Evolutionary conservation across 2,797 vertebrate species (phyloP).

Genomic region (Schizothorax lantsangensis): DNA sequence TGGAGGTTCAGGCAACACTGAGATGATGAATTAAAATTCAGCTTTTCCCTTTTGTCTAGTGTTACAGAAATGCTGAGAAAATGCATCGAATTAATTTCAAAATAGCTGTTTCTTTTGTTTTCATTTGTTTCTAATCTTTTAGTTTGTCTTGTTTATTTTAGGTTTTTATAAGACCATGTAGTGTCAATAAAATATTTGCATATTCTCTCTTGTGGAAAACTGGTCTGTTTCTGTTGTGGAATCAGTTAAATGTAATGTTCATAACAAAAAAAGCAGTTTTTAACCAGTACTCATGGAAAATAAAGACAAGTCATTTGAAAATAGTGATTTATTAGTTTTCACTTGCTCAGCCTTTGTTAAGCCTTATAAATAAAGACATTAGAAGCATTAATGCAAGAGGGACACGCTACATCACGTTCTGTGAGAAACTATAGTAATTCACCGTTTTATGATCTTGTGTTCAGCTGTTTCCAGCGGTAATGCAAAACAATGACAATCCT

Average conservation of each 20-base stretch:
- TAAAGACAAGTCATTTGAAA: conserved; percentile 19
- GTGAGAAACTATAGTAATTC: background rate
- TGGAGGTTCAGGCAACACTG: background rate
- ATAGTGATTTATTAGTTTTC: conserved; percentile 50
- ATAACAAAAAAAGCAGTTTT: background rate
- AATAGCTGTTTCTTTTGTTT: background rate
- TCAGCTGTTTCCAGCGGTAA: background rate
- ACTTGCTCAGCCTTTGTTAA: conserved; percentile 50
- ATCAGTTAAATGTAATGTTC: background rate
- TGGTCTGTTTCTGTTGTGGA: background rate
- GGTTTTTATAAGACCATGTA: conserved; percentile 46
- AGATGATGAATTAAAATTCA: background rate
- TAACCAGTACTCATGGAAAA: background rate
- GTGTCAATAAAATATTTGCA: conserved; percentile 51
- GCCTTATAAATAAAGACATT: conserved; percentile 47
- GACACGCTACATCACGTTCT: conserved; percentile 4
- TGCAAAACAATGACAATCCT: background rate
- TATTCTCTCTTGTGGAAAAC: conserved; percentile 2
- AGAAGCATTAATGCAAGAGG: conserved; percentile 32
- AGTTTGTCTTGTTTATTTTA: conserved; percentile 39
- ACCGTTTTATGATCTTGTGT: background rate
- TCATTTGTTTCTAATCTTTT: conserved; percentile 30
- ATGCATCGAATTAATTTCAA: background rate
- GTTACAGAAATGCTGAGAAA: conserved; percentile 12
- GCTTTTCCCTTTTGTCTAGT: background rate